Evolutionary conservation across 2,888 invertebrate genomes (phyloP).

Genomic region (Drosophila picticornis): DNA sequence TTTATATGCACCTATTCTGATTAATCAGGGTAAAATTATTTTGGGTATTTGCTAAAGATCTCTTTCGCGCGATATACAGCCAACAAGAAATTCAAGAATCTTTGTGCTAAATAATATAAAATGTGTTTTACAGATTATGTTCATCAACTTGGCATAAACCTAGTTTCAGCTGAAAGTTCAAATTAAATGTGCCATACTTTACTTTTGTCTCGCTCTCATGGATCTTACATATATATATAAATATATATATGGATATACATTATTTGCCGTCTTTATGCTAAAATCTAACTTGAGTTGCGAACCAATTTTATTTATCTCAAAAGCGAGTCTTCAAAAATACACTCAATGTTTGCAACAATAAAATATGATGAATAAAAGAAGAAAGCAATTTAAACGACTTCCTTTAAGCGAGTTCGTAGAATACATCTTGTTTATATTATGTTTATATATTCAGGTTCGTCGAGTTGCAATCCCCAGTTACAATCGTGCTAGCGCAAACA

Average conservation of each 20-base stretch:
- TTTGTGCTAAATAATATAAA: background rate
- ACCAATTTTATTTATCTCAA: background rate
- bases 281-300: background rate
- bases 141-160: background rate
- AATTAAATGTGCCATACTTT: background rate
- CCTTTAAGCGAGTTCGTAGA: background rate
- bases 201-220: too few species aligned
- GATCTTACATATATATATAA: background rate
- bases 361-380: background rate
- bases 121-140: background rate
- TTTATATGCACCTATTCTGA: background rate
- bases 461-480: background rate
- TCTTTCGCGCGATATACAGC: too few species aligned
- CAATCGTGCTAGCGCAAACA: slow-evolving; percentile 1
- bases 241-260: background rate
- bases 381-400: background rate
- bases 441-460: background rate
- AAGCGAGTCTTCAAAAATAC: background rate
- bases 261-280: background rate
- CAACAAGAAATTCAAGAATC: background rate
- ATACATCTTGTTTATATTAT: background rate
- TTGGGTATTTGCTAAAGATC: too few species aligned
- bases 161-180: background rate
- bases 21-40: too few species aligned
- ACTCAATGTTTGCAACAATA: background rate